Evolutionary conservation across 2,797 vertebrate genomes (phyloP).

Genomic region (Malurus leucopterus): DNA sequence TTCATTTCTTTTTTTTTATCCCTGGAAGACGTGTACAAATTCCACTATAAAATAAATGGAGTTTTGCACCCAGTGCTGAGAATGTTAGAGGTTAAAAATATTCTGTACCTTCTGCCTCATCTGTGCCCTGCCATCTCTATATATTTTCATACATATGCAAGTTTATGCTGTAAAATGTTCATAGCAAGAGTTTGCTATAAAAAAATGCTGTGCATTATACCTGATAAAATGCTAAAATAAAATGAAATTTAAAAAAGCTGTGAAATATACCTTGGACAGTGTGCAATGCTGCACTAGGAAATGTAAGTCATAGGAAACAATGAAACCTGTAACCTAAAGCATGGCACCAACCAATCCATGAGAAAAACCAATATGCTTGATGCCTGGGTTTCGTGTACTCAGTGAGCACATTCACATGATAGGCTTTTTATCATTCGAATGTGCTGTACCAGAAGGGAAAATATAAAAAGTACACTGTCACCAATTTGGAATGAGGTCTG

Average conservation of each 20-base stretch:
- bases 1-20: neutral
- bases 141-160: slow-evolving; percentile 30
- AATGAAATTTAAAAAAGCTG: neutral
- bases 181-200: neutral
- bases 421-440: neutral
- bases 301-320: neutral
- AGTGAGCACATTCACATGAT: neutral
- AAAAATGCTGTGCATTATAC: neutral
- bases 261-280: neutral
- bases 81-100: slow-evolving; percentile 49
- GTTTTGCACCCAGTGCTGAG: neutral
- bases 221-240: slow-evolving; percentile 26
- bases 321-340: neutral
- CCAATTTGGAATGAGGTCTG: neutral
- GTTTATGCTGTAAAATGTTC: slow-evolving; percentile 18
- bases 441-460: neutral
- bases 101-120: neutral
- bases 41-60: slow-evolving; percentile 20
- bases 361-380: neutral
- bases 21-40: neutral
- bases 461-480: neutral
- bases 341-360: neutral
- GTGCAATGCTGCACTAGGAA: neutral
- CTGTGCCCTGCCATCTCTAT: neutral
- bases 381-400: neutral